These are phyloP conservation scores for Centruroides vittatus DNA, from an alignment of 1,140 invertebrate species.

Conservation along the genomic window DNA sequence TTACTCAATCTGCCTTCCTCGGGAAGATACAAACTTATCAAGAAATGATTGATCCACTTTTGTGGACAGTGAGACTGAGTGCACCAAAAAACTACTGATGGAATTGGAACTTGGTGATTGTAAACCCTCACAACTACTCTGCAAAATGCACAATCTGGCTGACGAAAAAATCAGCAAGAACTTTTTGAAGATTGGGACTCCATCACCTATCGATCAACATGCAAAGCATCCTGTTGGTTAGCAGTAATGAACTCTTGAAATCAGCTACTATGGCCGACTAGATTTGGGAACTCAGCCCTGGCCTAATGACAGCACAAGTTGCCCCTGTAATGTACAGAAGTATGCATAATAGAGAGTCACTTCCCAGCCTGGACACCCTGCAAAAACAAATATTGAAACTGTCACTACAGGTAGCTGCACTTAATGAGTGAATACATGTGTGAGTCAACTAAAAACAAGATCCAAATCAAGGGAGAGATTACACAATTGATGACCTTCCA, in stretches of 20 bases:
- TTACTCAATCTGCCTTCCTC: not conserved
- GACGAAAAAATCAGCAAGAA: not conserved
- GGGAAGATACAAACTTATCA: not conserved
- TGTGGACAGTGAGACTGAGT: not conserved
- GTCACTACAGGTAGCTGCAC: too few relatives aligned
- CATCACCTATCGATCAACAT: not conserved
- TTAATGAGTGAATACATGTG: too few relatives aligned
- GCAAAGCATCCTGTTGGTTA: not conserved
- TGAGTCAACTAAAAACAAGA: too few relatives aligned
- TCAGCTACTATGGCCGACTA: too few relatives aligned
- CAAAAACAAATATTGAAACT: too few relatives aligned
- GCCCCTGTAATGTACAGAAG: too few relatives aligned
- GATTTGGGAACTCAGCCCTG: too few relatives aligned
- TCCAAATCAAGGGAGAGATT: too few relatives aligned
- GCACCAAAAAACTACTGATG: conserved; percentile 1
- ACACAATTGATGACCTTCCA: too few relatives aligned
- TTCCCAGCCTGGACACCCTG: too few relatives aligned
- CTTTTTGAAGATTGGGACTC: conserved; percentile 2
- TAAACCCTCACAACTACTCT: conserved; percentile 4
- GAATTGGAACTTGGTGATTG: conserved; percentile 1
- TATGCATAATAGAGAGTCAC: too few relatives aligned
- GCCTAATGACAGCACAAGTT: too few relatives aligned
- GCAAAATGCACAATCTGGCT: conserved; percentile 2
- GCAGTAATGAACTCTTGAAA: not conserved
- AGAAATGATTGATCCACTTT: not conserved